Conservation (phyloP, 92 coral and sea anemone genomes). For the Porites cylindrica region DNA sequence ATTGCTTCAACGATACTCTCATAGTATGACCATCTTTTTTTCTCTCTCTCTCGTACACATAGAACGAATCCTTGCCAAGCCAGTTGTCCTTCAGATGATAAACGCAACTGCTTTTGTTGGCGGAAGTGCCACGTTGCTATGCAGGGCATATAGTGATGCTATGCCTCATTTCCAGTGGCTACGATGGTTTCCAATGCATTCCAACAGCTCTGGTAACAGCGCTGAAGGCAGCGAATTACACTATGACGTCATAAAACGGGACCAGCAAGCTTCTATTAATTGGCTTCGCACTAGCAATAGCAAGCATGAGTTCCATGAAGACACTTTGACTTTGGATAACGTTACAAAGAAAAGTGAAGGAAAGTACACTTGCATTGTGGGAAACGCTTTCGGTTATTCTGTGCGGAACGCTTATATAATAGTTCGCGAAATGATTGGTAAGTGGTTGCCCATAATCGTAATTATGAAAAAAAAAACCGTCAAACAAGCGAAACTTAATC, state of each 20-base stretch:
- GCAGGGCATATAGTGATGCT: constrained; percentile 83
- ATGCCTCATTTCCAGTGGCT: constrained; percentile 96
- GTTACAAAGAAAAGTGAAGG: constrained; percentile 77
- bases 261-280: constrained; percentile 7
- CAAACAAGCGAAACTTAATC: too few species aligned
- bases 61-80: constrained; percentile 89
- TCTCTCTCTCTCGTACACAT: neutral
- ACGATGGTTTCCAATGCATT: constrained; percentile 44
- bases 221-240: constrained; percentile 1
- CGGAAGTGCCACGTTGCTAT: constrained; percentile 73
- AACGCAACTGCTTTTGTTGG: constrained; percentile 80
- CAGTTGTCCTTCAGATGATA: constrained; percentile 67
- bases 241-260: constrained; percentile 71
- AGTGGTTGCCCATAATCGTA: too few species aligned
- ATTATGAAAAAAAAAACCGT: too few species aligned
- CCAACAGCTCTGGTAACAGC: constrained; percentile 47
- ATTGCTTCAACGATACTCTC: too few species aligned
- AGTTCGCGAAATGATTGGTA: constrained; percentile 23
- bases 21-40: too few species aligned
- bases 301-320: constrained; percentile 70
- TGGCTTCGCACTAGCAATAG: constrained; percentile 12
- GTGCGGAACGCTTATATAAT: constrained; percentile 56
- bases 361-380: constrained; percentile 88
- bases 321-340: constrained; percentile 72
- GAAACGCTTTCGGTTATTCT: constrained; percentile 82